Conservation (phyloP, 2,888 invertebrate species). For the Phasia obesa region DNA sequence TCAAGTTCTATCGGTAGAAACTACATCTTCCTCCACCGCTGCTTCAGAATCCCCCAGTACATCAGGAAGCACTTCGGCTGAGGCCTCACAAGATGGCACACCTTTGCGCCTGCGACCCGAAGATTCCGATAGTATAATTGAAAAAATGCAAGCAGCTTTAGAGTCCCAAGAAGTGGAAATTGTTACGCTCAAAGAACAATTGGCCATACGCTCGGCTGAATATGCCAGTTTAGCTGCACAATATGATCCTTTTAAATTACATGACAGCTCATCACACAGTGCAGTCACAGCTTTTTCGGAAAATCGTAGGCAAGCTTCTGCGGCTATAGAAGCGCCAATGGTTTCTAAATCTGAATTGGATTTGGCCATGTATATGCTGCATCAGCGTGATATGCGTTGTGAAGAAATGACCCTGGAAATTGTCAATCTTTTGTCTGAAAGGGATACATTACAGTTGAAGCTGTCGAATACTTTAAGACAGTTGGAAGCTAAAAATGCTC, state of each 20-base stretch:
- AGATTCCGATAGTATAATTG: slow-evolving; percentile 77
- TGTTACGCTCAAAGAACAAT: slow-evolving; percentile 87
- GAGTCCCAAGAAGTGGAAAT: slow-evolving; percentile 89
- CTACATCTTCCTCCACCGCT: slow-evolving; percentile 72
- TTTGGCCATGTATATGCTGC: slow-evolving; percentile 91
- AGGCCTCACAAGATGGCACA: slow-evolving; percentile 72
- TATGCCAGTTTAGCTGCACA: slow-evolving; percentile 83
- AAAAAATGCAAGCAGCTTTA: slow-evolving; percentile 84
- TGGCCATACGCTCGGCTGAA: slow-evolving; percentile 85
- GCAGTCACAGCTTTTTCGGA: slow-evolving; percentile 63
- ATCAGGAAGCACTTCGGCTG: slow-evolving; percentile 70
- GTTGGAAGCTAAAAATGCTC: slow-evolving; percentile 85
- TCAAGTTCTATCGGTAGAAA: slow-evolving; percentile 66
- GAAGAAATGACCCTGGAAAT: slow-evolving; percentile 93
- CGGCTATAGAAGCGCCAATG: slow-evolving; percentile 70
- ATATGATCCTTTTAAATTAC: slow-evolving; percentile 81
- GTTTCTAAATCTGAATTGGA: slow-evolving; percentile 87
- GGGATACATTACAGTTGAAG: slow-evolving; percentile 92
- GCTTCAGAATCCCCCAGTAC: slow-evolving; percentile 68
- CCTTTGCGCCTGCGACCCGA: slow-evolving; percentile 71
- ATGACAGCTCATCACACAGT: slow-evolving; percentile 76
- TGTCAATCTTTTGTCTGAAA: slow-evolving; percentile 91
- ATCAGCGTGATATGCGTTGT: slow-evolving; percentile 92
- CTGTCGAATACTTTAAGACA: slow-evolving; percentile 91
- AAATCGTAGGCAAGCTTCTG: slow-evolving; percentile 29